Evolutionary conservation across 2,113 vertebrate species (phyloP), one percentile per base, ranked within the genome.

Genomic region (Electrona antarctica): DNA sequence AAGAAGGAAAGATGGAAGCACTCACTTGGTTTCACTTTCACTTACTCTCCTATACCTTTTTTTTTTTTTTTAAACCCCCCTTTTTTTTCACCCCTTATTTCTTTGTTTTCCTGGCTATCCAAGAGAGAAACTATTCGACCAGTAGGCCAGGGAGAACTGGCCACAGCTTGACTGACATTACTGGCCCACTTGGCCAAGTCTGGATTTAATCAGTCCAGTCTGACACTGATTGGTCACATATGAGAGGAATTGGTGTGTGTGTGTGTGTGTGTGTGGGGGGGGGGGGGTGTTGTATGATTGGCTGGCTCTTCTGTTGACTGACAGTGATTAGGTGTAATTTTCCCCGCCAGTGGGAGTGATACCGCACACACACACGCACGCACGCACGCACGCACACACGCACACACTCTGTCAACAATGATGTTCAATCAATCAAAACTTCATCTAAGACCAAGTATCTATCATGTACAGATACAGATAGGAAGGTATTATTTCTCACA

Each of bases 261-360:
- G 21, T 21, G 21, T 21, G 21, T 21, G 21, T 21, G 21, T 21
- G 21, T 21, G 21, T 21, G 21, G 21, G 21, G 21, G 21, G 21
- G 21, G 21, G 21, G 21, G 21, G 21, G 21, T 21, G 21, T 21
- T 21, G 21, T 21, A 21, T 21, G 21, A 21, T 46, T 67, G 52
- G 41, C 9, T 56, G 7, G 14, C 10, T 12, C 15, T 21, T 47
- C 49, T 64, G 45, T 46, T 28, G 47, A 64, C 29, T 64, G 63
- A 11, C 49, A 10, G 49, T 50, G 63, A 64, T 64, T 64, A 15
- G 63, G 21, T 67, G 54, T 52, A 54, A 11, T 21, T 14, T 66
- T 66, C 50, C 33, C 48, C 28, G 29, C 28, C 21, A 41, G 29
- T 55, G 51, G 7, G 13, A 55, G 7, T 48, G 46, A n/a, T 45